phyloP scores from a whole-genome alignment of 2,113 vertebrate species.

The Macquaria australasica region DNA sequence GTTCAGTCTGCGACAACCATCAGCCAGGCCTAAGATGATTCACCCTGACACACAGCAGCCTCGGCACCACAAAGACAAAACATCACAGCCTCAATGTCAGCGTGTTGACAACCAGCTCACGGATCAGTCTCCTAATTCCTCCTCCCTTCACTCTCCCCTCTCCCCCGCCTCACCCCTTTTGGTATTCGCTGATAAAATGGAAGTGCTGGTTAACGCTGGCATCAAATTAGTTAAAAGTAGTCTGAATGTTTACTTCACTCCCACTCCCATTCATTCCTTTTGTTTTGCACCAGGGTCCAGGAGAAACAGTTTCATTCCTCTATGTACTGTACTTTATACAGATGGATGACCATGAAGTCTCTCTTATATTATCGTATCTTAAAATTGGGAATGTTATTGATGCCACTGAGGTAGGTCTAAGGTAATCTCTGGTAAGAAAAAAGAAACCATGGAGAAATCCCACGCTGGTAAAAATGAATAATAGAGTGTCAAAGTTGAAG shows the following conservation, averaged over 20 bases:
- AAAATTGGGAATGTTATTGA: too few relatives aligned
- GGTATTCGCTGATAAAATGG: constrained; percentile 1
- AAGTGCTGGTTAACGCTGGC: neutral
- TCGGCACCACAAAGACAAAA: neutral
- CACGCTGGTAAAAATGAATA: neutral
- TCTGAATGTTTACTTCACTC: too few relatives aligned
- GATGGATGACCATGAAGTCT: too few relatives aligned
- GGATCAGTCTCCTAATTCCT: neutral
- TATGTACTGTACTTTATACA: too few relatives aligned
- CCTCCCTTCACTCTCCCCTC: neutral
- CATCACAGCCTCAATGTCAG: neutral
- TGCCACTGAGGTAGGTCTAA: too few relatives aligned
- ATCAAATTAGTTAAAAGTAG: neutral
- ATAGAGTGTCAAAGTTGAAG: neutral
- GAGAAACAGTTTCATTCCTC: too few relatives aligned
- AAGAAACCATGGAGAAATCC: too few relatives aligned
- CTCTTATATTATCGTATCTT: too few relatives aligned
- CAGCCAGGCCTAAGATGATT: neutral
- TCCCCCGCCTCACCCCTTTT: neutral
- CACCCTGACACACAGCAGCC: neutral
- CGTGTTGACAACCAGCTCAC: neutral
- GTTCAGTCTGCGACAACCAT: neutral
- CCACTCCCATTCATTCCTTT: too few relatives aligned
- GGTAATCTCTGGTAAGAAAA: too few relatives aligned
- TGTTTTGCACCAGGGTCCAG: too few relatives aligned